Percentiles rank a stretch among this genome's conserved stretches.
Conservation (phyloP, 2,797 vertebrate genomes). For the Sebastes vulpes region DNA sequence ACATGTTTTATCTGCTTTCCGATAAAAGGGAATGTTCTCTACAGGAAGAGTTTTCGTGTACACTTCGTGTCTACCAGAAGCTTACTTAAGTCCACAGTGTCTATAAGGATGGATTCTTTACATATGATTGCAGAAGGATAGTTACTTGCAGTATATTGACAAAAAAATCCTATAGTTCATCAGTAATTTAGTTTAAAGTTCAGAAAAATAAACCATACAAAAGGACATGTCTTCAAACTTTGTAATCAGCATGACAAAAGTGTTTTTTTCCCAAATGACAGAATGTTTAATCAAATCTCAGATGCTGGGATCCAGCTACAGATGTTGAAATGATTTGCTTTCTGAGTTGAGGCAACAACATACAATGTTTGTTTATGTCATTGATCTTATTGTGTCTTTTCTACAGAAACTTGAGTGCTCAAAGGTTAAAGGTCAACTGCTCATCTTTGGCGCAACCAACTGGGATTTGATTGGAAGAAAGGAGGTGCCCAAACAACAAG, state of each 20-base stretch:
- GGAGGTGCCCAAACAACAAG: constrained; percentile 97
- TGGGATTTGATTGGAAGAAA: constrained; percentile 98
- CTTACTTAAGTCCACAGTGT: background rate
- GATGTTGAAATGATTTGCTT: background rate
- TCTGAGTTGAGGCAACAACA: background rate
- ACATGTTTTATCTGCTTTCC: background rate
- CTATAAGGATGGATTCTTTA: no score
- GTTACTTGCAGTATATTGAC: background rate
- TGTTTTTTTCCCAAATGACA: background rate
- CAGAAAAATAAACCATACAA: background rate
- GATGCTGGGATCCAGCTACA: background rate
- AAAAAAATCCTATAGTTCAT: background rate
- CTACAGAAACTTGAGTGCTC: constrained; percentile 94
- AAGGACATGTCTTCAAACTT: background rate
- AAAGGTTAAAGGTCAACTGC: constrained; percentile 92
- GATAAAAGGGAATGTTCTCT: background rate
- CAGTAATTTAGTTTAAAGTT: background rate
- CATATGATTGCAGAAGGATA: background rate
- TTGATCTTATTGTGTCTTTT: background rate
- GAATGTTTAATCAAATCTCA: background rate
- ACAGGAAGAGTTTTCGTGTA: background rate
- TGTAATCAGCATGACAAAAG: background rate
- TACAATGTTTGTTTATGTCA: background rate
- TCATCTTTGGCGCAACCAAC: constrained; percentile 97
- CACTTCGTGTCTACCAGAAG: background rate